Percentiles rank a stretch among this genome's conserved stretches.
phyloP scores from a whole-genome alignment of 2,113 vertebrate species.

The Chloroceryle aenea region DNA sequence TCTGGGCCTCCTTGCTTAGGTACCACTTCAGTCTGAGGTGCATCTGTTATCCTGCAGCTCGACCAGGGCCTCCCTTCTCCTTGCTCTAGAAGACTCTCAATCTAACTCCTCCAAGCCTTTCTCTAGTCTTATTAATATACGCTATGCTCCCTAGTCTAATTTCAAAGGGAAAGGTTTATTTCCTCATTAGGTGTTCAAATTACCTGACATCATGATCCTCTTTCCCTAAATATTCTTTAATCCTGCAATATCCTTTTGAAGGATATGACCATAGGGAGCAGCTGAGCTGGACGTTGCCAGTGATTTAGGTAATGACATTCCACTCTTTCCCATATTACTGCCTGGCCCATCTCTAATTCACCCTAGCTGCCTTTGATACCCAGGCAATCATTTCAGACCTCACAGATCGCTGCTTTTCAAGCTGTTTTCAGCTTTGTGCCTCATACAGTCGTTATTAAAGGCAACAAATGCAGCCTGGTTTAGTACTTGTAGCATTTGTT shows the following conservation, averaged over 20 bases:
- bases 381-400: no score
- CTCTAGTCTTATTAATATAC: neutral
- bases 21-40: neutral
- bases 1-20: neutral
- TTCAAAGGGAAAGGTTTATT: neutral
- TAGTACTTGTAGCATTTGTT: fast-evolving
- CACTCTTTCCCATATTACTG: neutral
- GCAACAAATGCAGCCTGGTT: neutral
- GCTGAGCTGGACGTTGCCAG: neutral
- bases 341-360: neutral
- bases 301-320: neutral
- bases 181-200: neutral
- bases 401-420: neutral
- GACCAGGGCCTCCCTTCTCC: neutral
- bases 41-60: neutral
- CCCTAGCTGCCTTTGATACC: neutral
- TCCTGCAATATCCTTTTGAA: neutral
- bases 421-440: neutral
- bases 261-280: neutral
- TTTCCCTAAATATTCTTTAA: neutral
- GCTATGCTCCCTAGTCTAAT: neutral
- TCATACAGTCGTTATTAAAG: neutral
- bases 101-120: neutral
- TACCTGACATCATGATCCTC: neutral
- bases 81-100: neutral